These are phyloP conservation scores for Anguilla rostrata DNA, from an alignment of 2,113 vertebrate genomes.

Conservation along the genomic window DNA sequence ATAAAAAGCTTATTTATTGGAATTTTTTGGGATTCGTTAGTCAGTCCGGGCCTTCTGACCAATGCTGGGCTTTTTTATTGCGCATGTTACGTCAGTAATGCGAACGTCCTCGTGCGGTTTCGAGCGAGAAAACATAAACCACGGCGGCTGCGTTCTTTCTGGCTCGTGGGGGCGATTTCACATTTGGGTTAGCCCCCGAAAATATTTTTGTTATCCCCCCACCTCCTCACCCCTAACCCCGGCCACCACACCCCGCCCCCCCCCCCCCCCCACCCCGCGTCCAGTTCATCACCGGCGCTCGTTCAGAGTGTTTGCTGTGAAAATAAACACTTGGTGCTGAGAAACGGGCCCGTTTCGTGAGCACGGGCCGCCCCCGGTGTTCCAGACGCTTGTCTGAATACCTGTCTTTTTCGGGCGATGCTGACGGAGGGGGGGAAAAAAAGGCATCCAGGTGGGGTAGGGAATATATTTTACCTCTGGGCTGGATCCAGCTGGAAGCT, in stretches of 20 bases:
- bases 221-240: background rate
- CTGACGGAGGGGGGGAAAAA: background rate
- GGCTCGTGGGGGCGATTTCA: background rate
- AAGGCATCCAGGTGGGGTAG: background rate
- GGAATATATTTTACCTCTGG: background rate
- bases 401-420: background rate
- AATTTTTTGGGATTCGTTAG: background rate
- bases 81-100: background rate
- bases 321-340: slow-evolving; percentile 36
- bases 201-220: background rate
- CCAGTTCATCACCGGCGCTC: background rate
- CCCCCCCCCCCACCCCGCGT: background rate
- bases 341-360: slow-evolving; percentile 23
- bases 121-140: background rate
- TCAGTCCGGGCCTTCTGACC: background rate
- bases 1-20: background rate
- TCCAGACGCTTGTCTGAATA: slow-evolving; percentile 21
- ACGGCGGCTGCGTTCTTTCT: background rate
- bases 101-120: slow-evolving; percentile 28
- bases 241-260: background rate
- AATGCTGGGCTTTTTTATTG: background rate
- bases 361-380: background rate
- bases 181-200: slow-evolving; percentile 3
- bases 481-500: background rate
- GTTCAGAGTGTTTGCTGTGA: slow-evolving; percentile 24